Conservation (phyloP, 2,888 invertebrate species). For the Ophioninae sp. region DNA sequence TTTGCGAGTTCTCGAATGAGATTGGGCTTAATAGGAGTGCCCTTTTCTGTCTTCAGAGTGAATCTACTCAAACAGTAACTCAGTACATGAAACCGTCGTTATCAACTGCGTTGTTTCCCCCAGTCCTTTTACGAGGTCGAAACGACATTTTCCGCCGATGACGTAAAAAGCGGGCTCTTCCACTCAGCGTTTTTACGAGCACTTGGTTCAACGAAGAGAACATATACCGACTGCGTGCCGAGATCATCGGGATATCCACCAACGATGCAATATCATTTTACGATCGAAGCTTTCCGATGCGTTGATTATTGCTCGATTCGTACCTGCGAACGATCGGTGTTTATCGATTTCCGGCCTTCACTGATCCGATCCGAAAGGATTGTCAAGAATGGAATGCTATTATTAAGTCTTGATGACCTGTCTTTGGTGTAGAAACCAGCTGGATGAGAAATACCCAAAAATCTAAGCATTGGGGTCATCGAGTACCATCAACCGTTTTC, state of each 20-base stretch:
- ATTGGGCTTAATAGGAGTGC: no score
- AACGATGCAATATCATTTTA: conserved; percentile 34
- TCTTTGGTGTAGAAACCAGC: no score
- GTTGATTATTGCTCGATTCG: conserved; percentile 28
- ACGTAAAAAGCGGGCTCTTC: conserved; percentile 20
- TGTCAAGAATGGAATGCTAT: no score
- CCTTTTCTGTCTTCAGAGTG: background rate
- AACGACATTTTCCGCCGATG: conserved; percentile 9
- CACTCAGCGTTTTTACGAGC: conserved; percentile 35
- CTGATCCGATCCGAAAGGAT: no score
- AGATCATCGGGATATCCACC: background rate
- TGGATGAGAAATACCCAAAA: no score
- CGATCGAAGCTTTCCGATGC: conserved; percentile 24
- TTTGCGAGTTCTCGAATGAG: no score
- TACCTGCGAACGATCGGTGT: background rate
- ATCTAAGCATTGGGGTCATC: no score
- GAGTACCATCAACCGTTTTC: no score
- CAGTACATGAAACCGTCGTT: background rate
- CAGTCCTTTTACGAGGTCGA: conserved; percentile 33
- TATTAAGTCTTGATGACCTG: no score
- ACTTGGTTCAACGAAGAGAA: background rate
- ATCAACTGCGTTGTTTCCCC: background rate
- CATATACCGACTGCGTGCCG: background rate
- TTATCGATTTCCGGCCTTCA: background rate
- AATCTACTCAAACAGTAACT: background rate